phyloP scores from a whole-genome alignment of 2,888 invertebrate genomes.

The Polydrusus cervinus region DNA sequence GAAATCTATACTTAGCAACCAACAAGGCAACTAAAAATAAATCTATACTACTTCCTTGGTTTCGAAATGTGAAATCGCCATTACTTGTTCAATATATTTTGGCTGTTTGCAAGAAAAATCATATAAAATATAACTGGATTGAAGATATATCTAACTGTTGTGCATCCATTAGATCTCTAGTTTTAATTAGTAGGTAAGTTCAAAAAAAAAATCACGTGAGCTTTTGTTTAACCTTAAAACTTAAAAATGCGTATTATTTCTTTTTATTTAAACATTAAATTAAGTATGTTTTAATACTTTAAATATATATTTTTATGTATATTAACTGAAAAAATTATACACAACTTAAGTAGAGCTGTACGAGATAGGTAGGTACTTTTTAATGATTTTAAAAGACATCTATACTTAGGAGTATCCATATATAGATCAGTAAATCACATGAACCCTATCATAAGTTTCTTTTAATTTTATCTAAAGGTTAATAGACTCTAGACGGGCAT shows the following conservation, averaged over 20 bases:
- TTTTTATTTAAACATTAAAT: not conserved
- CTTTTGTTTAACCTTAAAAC: not conserved
- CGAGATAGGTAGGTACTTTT: no score
- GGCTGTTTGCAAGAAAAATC: not conserved
- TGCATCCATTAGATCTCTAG: not conserved
- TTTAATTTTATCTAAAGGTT: no score
- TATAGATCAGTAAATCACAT: no score
- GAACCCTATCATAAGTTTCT: no score
- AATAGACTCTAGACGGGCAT: no score
- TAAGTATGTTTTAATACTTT: no score
- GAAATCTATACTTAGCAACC: slow-evolving; percentile 50
- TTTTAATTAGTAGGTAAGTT: not conserved
- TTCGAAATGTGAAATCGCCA: slow-evolving; percentile 12
- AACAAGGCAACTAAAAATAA: slow-evolving; percentile 45
- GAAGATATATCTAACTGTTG: not conserved
- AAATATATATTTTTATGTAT: no score
- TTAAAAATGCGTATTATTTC: not conserved
- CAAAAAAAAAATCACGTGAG: not conserved
- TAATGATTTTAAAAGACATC: no score
- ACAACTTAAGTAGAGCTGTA: no score
- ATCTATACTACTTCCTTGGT: slow-evolving; percentile 42
- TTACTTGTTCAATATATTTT: slow-evolving; percentile 21
- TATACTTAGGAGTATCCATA: no score
- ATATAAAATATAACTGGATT: not conserved
- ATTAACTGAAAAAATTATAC: no score